Evolutionary conservation across 2,113 vertebrate genomes (phyloP).

Genomic region (Hypomesus transpacificus): DNA sequence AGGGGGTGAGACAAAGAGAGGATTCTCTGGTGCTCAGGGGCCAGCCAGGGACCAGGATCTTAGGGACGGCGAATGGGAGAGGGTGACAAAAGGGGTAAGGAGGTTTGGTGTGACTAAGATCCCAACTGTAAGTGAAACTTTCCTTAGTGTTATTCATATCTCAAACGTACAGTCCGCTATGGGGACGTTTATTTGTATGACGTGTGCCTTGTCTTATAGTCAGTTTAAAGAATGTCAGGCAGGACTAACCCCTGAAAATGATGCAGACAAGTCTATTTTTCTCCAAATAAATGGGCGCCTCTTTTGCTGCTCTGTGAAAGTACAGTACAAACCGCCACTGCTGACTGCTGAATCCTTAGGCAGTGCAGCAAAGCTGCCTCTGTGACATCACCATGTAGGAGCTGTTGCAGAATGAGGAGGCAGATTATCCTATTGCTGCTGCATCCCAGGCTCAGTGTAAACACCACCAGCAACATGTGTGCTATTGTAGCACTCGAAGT

Average conservation of each 20-base stretch:
- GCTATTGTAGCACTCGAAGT: constrained; percentile 1
- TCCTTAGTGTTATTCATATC: too few relatives aligned
- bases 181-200: too few relatives aligned
- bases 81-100: neutral
- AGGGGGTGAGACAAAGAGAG: neutral
- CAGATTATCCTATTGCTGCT: constrained; percentile 8
- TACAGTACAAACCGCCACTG: neutral
- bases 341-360: constrained; percentile 4
- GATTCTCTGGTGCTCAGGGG: neutral
- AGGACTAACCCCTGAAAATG: too few relatives aligned
- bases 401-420: neutral
- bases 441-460: constrained; percentile 2
- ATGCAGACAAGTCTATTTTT: too few relatives aligned
- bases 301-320: too few relatives aligned
- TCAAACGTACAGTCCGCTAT: too few relatives aligned
- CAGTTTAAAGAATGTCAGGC: too few relatives aligned
- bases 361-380: neutral
- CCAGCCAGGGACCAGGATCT: neutral
- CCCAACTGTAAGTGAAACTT: too few relatives aligned
- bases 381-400: constrained; percentile 8
- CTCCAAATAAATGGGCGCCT: too few relatives aligned
- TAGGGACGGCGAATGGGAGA: neutral
- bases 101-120: too few relatives aligned
- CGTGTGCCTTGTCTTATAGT: too few relatives aligned
- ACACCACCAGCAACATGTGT: constrained; percentile 22